phyloP scores from a whole-genome alignment of 1,140 invertebrate species.

The Papilio polytes region DNA sequence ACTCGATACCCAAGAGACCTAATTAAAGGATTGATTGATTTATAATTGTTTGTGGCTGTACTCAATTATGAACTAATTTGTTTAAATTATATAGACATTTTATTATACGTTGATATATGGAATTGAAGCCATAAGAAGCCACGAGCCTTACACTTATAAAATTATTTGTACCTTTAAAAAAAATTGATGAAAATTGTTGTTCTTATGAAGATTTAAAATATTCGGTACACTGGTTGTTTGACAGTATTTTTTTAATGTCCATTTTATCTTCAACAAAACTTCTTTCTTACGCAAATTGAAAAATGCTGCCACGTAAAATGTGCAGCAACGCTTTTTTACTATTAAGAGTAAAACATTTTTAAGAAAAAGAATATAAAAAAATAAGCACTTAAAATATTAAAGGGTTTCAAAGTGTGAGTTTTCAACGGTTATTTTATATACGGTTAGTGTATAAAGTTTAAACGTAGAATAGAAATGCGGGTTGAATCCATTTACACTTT shows the following conservation, averaged over 20 bases:
- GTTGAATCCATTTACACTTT: not conserved
- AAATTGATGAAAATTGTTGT: no score
- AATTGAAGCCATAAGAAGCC: not conserved
- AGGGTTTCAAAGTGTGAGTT: not conserved
- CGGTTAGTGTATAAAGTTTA: not conserved
- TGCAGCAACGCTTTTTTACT: not conserved
- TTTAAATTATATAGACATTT: not conserved
- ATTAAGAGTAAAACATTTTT: conserved; percentile 2
- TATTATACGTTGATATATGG: not conserved
- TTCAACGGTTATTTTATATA: not conserved
- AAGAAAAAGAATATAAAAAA: not conserved
- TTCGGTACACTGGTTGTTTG: not conserved
- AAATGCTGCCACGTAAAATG: not conserved
- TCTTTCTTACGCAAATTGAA: not conserved
- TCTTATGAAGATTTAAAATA: not conserved
- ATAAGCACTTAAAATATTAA: conserved; percentile 12
- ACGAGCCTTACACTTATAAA: not conserved
- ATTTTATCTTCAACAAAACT: not conserved
- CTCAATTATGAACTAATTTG: not conserved
- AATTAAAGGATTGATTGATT: conserved; percentile 35
- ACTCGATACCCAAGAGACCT: not conserved
- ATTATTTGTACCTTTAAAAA: not conserved
- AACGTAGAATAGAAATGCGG: conserved; percentile 1
- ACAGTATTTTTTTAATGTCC: not conserved
- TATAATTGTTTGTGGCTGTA: not conserved